These are phyloP conservation scores for Archilochus colubris DNA, from an alignment of 2,113 vertebrate genomes.

Conservation along the genomic window DNA sequence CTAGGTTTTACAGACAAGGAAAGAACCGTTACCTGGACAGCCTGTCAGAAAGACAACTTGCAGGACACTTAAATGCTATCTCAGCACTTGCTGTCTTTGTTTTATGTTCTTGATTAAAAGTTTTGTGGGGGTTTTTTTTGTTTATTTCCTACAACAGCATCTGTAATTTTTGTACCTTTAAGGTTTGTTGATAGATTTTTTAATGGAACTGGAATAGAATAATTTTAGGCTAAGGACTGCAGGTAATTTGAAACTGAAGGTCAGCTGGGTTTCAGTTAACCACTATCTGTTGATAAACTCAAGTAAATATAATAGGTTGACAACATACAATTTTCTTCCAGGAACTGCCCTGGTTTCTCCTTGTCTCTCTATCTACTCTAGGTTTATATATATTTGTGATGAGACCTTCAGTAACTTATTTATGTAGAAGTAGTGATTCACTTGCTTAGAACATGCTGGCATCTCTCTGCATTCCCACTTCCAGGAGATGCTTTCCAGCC, in stretches of 20 bases:
- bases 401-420: neutral
- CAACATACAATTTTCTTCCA: neutral
- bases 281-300: slow-evolving; percentile 16
- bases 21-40: neutral
- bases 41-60: neutral
- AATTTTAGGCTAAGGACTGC: neutral
- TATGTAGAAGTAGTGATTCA: neutral
- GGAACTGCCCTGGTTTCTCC: neutral
- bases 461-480: neutral
- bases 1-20: neutral
- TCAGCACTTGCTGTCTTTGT: neutral
- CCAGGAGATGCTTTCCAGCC: neutral
- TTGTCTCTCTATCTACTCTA: neutral
- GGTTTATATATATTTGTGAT: neutral
- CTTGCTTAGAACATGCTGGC: neutral
- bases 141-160: neutral
- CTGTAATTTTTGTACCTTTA: neutral
- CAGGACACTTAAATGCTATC: neutral
- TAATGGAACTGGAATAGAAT: neutral
- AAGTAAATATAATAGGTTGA: neutral
- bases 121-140: neutral
- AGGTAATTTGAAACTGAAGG: slow-evolving; percentile 29
- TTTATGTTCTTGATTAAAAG: neutral
- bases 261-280: slow-evolving; percentile 12
- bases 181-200: neutral